These are phyloP conservation scores for Chironomus striatipennis DNA, from an alignment of 1,140 invertebrate genomes.

Conservation along the genomic window DNA sequence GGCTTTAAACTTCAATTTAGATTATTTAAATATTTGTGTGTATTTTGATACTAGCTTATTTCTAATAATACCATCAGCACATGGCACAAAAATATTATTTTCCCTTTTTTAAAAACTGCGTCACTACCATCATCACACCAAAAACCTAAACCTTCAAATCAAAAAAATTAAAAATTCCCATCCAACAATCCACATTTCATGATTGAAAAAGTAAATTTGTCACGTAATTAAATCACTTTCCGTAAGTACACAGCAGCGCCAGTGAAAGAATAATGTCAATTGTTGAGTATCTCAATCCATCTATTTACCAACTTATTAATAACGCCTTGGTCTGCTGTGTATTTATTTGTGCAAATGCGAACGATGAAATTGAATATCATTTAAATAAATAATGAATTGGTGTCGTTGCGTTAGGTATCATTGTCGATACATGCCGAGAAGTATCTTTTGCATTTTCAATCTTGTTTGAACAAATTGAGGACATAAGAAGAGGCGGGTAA, in stretches of 20 bases:
- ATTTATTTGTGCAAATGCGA: not conserved
- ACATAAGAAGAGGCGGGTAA: not conserved
- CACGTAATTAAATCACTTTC: slow-evolving; percentile 8
- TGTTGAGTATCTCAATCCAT: not conserved
- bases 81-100: too few relatives aligned
- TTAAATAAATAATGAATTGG: slow-evolving; percentile 22
- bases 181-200: not conserved
- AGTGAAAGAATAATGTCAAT: too few relatives aligned
- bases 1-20: too few relatives aligned
- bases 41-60: too few relatives aligned
- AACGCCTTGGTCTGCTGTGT: not conserved
- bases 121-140: too few relatives aligned
- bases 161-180: too few relatives aligned
- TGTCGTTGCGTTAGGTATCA: not conserved
- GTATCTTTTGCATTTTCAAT: too few relatives aligned
- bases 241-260: not conserved
- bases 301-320: slow-evolving; percentile 21
- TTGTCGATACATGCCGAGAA: too few relatives aligned
- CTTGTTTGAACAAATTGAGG: not conserved
- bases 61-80: too few relatives aligned
- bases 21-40: too few relatives aligned
- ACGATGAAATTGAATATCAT: slow-evolving; percentile 17
- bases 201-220: slow-evolving; percentile 14
- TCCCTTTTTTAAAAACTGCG: too few relatives aligned
- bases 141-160: too few relatives aligned